Conservation (phyloP, 2,797 vertebrate species). For the Rallus crepitans region DNA sequence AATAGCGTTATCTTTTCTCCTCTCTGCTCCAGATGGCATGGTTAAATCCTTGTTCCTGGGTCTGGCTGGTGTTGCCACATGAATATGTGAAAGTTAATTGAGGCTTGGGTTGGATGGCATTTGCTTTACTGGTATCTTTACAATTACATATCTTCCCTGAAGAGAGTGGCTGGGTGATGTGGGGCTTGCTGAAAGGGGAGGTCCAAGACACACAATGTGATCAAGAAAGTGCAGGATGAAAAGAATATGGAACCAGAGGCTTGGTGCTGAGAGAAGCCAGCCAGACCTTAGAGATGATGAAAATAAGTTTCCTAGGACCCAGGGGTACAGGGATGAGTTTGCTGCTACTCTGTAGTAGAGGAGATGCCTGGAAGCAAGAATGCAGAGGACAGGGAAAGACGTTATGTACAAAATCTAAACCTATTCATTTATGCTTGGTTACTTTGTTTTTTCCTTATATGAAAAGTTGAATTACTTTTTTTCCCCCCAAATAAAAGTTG, state of each 20-base stretch:
- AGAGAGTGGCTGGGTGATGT: background rate
- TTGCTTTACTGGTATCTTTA: background rate
- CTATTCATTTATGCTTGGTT: background rate
- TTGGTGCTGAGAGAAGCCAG: background rate
- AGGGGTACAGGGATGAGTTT: background rate
- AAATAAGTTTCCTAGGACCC: background rate
- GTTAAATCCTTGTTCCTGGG: background rate
- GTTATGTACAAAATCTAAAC: background rate
- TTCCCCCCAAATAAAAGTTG: background rate
- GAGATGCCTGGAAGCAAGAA: background rate
- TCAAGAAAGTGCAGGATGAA: background rate
- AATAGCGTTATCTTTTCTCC: background rate
- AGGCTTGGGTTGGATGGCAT: background rate
- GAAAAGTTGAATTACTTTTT: background rate
- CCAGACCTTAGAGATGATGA: background rate
- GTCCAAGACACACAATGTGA: background rate
- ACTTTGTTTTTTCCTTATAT: background rate
- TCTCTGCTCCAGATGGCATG: background rate
- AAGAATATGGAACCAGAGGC: background rate
- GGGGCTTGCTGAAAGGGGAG: background rate
- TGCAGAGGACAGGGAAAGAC: background rate
- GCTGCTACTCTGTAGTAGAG: background rate
- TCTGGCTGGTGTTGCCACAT: background rate
- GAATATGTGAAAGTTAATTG: background rate
- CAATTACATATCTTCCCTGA: accelerated